Base-by-base conservation (phyloP, 1,140 invertebrate genomes). In the Reticulitermes speratus region DNA sequence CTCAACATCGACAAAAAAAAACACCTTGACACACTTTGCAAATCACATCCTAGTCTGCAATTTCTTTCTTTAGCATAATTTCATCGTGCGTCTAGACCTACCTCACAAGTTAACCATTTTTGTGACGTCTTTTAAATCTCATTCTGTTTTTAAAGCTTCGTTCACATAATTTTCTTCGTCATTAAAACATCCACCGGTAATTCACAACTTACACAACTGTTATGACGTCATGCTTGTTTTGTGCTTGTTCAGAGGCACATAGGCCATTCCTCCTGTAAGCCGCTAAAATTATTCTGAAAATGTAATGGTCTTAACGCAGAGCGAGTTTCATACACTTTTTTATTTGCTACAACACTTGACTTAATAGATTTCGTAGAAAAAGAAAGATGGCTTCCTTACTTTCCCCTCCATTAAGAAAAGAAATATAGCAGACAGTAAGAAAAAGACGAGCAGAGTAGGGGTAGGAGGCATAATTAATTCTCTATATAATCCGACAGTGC, bases 381-480 rank as follows among this genome's bases (percentile, higher is more conserved):
- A 84, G 83, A 84, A 84, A 84, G 83, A 84, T 84, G 83, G 83
- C 83, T 84, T 45, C 44, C 83, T 84, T 65, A 65, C 59, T 75
- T 75, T 75, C 65, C 65, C 45, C 83, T 84, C n/a, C 44, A 44
- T 45, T 84, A 84, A 84, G 52, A 32, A 84, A 52, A 45, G 83
- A 84, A 84, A 52, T 52, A 84, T 52, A 84, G 52, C 45, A 59
- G 83, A 32, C 65, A 84, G 83, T 30, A 52, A 45, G 45, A n/a
- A 44, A 44, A 44, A 83, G 82, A 45, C 30, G 9, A 30, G 21
- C 7, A 9, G 21, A 30, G 83, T 45, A 30, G n/a, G n/a, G 48
- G 25, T 30, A 52, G 83, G 85, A 75, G 85, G 85, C 69, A 86
- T 86, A 86, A 86, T 86, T 86, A 86, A 86, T 86, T 86, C 85